Evolutionary conservation across 2,888 invertebrate species (phyloP), one percentile per base, ranked within the genome.

Genomic region (Mimachlamys varia): DNA sequence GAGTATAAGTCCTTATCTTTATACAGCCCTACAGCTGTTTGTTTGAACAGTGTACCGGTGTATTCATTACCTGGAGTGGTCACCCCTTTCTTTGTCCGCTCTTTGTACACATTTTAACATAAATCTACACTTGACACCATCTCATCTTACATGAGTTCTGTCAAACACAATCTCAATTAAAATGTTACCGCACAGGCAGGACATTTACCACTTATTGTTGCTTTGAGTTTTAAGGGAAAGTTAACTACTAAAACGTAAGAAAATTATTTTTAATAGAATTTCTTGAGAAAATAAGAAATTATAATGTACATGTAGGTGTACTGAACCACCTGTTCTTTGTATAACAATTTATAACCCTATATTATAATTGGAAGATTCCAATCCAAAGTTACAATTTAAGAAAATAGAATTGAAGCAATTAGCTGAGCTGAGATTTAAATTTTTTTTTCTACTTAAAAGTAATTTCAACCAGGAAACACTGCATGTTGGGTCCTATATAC

Each of bases 101-200:
- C 62, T 62, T 33, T 33, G 76, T 76, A 76, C 33, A 76, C 76
- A 76, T 76, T 76, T 76, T 76, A 76, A 76, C 76, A 76, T 76
- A 76, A 76, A 76, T 76, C 76, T 76, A 33, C 76, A 76, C 76
- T 76, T 76, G 76, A 76, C 76, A 76, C 76, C 76, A 76, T 76
- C 76, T 76, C 76, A 33, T 76, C 76, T 76, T 33, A 22, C 76
- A 76, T 33, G 76, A 27, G 76, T 76, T 76, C 44, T 76, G 76
- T 76, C 76, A 76, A 76, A 76, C 27, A 76, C 13, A 27, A 12
- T 76, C 76, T 76, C 76, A 19, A 76, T 76, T 76, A 13, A 27
- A 76, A 10, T 27, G 33, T 76, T 76, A 76, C 33, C 76, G 27
- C 15, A 76, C 33, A 27, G 27, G 76, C 4, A 76, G 33, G 27